These are phyloP conservation scores for Lordiphosa mommai DNA, from an alignment of 1,140 invertebrate genomes.

Conservation along the genomic window DNA sequence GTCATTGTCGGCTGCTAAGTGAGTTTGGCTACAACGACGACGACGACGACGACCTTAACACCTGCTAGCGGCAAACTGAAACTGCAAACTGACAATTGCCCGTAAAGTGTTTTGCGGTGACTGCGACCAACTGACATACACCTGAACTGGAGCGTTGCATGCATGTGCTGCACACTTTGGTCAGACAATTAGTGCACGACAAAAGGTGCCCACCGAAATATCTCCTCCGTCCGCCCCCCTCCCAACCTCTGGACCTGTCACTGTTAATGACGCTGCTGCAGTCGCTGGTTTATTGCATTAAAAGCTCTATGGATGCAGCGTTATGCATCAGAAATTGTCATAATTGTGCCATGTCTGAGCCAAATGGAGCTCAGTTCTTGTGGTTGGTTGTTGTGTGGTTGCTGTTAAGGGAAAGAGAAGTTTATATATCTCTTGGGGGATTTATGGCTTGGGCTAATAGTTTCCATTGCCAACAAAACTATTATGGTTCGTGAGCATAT, in stretches of 20 bases:
- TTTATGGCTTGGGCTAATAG: conserved; percentile 64
- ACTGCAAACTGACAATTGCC: conserved; percentile 62
- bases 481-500: conserved; percentile 20
- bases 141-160: conserved; percentile 67
- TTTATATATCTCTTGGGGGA: conserved; percentile 43
- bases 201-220: conserved; percentile 27
- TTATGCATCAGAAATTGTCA: conserved; percentile 77
- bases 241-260: conserved; percentile 27
- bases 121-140: conserved; percentile 69
- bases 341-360: conserved; percentile 71
- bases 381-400: conserved; percentile 23
- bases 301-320: conserved; percentile 60
- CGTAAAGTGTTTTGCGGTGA: conserved; percentile 73
- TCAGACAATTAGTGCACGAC: conserved; percentile 72
- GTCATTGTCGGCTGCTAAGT: conserved; percentile 53
- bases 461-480: conserved; percentile 54
- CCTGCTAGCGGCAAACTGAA: conserved; percentile 12
- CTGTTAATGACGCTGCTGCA: conserved; percentile 62
- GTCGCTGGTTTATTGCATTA: conserved; percentile 70
- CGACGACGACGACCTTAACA: conserved; percentile 22
- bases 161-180: conserved; percentile 69
- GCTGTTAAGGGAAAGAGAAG: conserved; percentile 4
- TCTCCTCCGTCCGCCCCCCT: background rate
- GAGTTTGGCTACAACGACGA: conserved; percentile 42
- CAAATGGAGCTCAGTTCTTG: conserved; percentile 38